Evolutionary conservation across 2,797 vertebrate species (phyloP).

Genomic region (Brachyrhaphis roseni): DNA sequence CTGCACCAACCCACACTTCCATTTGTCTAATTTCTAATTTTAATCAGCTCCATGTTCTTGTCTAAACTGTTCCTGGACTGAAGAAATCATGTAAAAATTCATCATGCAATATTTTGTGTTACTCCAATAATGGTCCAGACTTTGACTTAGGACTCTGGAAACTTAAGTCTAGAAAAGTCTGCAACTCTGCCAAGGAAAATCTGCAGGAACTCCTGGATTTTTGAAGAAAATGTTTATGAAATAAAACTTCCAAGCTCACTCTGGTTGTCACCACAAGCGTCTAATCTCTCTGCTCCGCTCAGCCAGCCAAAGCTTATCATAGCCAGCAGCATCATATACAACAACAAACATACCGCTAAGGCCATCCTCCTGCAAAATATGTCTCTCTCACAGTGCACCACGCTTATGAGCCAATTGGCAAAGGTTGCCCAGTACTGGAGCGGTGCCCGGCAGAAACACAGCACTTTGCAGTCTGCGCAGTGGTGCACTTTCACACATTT

Average conservation of each 20-base stretch:
- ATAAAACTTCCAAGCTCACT: neutral
- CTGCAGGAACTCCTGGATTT: neutral
- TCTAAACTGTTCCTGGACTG: neutral
- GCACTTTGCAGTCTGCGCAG: conserved; percentile 56
- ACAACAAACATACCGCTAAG: conserved; percentile 5
- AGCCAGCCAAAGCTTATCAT: conserved; percentile 13
- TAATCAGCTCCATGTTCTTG: neutral
- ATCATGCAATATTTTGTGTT: neutral
- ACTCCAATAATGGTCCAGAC: neutral
- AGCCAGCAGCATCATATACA: conserved; percentile 6
- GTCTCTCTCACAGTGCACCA: conserved; percentile 33
- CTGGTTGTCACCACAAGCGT: conserved; percentile 3
- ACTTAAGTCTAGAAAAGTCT: neutral
- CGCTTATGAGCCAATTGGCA: conserved; percentile 62
- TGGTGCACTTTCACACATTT: conserved; percentile 35
- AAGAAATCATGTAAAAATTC: neutral
- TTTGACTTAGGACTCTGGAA: neutral
- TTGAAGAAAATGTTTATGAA: neutral
- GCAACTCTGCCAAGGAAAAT: neutral
- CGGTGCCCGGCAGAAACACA: conserved; percentile 36
- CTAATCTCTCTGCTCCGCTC: neutral
- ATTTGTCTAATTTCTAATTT: neutral
- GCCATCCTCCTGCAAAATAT: conserved; percentile 32
- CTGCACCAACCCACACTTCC: neutral
- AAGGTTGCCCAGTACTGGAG: conserved; percentile 15